Evolutionary conservation across 2,113 vertebrate genomes (phyloP).

Genomic region (Galeopterus variegatus): DNA sequence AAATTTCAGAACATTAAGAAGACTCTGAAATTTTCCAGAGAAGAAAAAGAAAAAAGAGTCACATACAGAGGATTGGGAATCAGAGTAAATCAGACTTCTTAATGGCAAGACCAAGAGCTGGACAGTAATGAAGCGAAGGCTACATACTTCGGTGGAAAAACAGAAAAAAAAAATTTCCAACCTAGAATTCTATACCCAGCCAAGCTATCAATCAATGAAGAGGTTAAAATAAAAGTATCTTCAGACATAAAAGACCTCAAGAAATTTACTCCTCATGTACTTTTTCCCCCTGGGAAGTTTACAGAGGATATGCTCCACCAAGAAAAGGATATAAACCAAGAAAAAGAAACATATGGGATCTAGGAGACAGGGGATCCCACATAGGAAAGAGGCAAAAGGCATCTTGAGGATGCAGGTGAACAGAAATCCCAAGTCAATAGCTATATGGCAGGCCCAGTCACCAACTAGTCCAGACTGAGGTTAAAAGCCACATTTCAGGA

Average conservation of each 20-base stretch:
- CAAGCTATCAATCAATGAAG: background rate
- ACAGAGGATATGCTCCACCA: background rate
- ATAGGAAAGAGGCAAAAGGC: background rate
- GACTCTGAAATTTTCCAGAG: background rate
- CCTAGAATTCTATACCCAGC: background rate
- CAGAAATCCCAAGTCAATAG: background rate
- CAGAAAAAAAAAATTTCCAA: background rate
- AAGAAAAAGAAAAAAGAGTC: background rate
- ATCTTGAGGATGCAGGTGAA: background rate
- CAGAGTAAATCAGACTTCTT: background rate
- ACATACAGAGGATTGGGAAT: background rate
- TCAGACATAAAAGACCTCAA: background rate
- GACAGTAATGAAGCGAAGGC: background rate
- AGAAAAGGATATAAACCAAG: background rate
- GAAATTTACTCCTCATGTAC: background rate
- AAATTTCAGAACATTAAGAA: background rate
- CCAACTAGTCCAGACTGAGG: background rate
- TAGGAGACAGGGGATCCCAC: background rate
- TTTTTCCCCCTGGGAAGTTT: background rate
- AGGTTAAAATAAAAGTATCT: background rate
- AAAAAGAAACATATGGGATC: background rate
- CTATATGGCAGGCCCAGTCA: background rate
- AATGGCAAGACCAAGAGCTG: background rate
- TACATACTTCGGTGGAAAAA: background rate
- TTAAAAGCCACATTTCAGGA: no score